Conservation (phyloP, 2,113 vertebrate genomes). For the Brachypteracias leptosomus region DNA sequence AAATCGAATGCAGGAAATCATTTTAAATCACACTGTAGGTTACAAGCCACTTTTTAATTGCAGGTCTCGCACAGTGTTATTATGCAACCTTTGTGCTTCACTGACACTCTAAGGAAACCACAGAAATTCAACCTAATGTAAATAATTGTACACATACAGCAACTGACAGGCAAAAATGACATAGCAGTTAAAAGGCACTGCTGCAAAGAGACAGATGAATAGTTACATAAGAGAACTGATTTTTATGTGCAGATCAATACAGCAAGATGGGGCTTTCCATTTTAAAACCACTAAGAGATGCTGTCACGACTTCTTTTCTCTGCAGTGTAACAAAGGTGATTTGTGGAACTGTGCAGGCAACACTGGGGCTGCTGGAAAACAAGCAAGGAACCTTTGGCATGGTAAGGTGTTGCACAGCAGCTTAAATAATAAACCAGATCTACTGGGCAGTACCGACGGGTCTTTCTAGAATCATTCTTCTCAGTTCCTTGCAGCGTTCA, state of each 20-base stretch:
- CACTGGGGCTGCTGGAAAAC: neutral
- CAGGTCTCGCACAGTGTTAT: neutral
- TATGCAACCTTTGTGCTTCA: neutral
- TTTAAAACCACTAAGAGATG: neutral
- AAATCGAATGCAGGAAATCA: neutral
- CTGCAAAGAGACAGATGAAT: neutral
- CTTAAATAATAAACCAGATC: neutral
- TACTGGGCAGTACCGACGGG: neutral
- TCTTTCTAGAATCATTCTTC: neutral
- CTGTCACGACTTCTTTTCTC: neutral
- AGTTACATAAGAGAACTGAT: neutral
- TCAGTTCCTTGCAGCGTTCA: neutral
- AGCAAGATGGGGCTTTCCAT: neutral
- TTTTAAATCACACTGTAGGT: neutral
- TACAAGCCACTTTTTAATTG: neutral
- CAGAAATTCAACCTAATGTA: neutral
- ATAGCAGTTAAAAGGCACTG: neutral
- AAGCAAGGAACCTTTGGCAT: neutral
- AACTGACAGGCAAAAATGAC: neutral
- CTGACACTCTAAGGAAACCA: neutral
- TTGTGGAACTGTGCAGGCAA: neutral
- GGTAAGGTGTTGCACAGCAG: neutral
- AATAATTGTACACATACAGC: neutral
- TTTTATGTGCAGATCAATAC: neutral
- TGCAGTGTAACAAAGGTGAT: neutral